Evolutionary conservation across 2,888 invertebrate species (phyloP), one percentile per base, ranked within the genome.

Genomic region (Himalopsyche anomala): DNA sequence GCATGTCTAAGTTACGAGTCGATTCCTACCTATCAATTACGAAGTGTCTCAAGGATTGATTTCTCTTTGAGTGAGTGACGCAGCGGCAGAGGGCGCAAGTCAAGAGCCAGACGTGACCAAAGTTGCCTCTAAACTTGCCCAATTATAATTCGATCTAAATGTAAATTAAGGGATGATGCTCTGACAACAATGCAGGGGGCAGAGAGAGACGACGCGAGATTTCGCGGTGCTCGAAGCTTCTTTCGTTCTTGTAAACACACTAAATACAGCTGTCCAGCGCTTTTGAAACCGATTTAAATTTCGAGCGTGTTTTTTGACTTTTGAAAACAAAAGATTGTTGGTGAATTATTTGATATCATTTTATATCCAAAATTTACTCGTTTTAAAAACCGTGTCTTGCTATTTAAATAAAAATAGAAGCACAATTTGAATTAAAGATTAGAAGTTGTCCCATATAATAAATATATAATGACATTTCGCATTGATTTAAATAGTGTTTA

Each of bases 131-230:
- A 86, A 88, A 88, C 86, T 88, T 87, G 87, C 80, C 87, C 88
- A 87, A 88, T 88, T 88, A 88, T 88, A 87, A 88, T 88, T 88
- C 88, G 85, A 88, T 88, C 87, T 88, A 88, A 88, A 88, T 88
- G 88, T 87, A 88, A 88, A 88, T 88, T 83, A 88, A 84, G 87
- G 88, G 88, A 87, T 87, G 87, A 88, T 87, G 86, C 81, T 83
- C 82, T 54, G 83, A 88, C 74, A 74, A 74, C 84, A 88, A 87
- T 88, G 84, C 84, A 84, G 54, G 51, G 28, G 36, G 15, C 74
- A 40, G 84, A 38, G 81, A 11, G 84, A n/a, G 84, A 81, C 42
- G 69, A 36, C 79, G 55, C 28, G 51, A 85, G 62, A 17, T 62
- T 19, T 55, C 62, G 17, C 36, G 40, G 36, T 55, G n/a, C n/a